Base-by-base conservation (phyloP, 2,113 vertebrate genomes). In the Platysternon megacephalum region DNA sequence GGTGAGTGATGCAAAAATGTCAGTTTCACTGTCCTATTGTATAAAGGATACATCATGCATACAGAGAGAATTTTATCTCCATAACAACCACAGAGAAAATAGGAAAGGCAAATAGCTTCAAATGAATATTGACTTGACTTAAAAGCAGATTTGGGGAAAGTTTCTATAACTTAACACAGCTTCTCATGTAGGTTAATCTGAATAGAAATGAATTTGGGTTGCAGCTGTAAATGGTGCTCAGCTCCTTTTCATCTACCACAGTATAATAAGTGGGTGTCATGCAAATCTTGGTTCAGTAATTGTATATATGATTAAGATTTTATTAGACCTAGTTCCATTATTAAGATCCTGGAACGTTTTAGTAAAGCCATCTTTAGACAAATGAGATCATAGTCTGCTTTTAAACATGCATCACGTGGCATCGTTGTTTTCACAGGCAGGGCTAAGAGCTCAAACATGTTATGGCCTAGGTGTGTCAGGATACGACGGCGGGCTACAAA, bases 1-100 rank as follows among this genome's bases (percentile, higher is more conserved):
- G 91, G 87, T 68, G 83, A 96, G 93, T 53, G 93, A 92, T 79
- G 91, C 46, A 87, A 94, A 97, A 94, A 91, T 91, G 90, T 95
- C 89, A 68, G 79, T 92, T 90, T 89, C 93, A 94, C 87, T 91
- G 56, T 95, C 65, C 56, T 53, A 68, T 97, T 96, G 86, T 92
- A 79, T 88, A 56, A 95, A 65, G 44, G 53, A 79, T 94, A 91
- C 78, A 84, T 88, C 58, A 42, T 88, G 82, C 82, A 85, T 86
- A 79, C 55, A 88, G 93, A 93, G 92, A 91, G 78, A 92, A 51
- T 92, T 91, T 92, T 10, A 26, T 96, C 81, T 95, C 49, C 72
- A 89, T 85, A 94, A 83, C 87, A 81, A 95, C 92, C 53, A 39
- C 79, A 74, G 85, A 93, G 90, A 94, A 96, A 97, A 95, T 84